Evolutionary conservation across 2,888 invertebrate species (phyloP).

Genomic region (Amphiduros pacificus): DNA sequence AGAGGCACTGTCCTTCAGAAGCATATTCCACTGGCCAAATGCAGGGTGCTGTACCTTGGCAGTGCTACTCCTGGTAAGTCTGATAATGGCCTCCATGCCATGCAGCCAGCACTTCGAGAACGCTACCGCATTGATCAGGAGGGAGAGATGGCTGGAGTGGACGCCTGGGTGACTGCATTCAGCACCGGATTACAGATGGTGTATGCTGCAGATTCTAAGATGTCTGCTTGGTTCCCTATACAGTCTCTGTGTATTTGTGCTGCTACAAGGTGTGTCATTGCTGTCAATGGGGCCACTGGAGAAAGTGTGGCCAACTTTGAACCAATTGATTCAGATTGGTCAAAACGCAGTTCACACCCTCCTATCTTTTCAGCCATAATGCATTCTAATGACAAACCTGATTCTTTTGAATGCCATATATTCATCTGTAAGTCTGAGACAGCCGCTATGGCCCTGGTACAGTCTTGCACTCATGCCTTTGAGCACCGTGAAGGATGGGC

Average conservation of each 20-base stretch:
- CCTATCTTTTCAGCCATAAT: conserved; percentile 57
- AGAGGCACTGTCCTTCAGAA: too few relatives aligned
- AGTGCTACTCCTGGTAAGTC: conserved; percentile 54
- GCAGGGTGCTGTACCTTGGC: conserved; percentile 56
- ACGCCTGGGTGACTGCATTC: conserved; percentile 94
- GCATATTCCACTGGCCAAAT: conserved; percentile 36
- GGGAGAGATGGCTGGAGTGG: conserved; percentile 46
- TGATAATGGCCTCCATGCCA: conserved; percentile 50
- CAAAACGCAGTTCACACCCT: conserved; percentile 40
- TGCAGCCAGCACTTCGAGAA: conserved; percentile 46
- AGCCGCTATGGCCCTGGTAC: conserved; percentile 95
- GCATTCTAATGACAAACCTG: conserved; percentile 49
- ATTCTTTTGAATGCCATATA: conserved; percentile 56
- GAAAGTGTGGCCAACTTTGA: conserved; percentile 45
- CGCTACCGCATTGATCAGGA: conserved; percentile 44
- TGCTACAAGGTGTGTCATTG: conserved; percentile 49
- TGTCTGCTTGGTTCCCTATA: conserved; percentile 54
- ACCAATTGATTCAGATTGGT: conserved; percentile 47
- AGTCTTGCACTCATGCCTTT: conserved; percentile 97
- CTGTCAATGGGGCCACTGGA: conserved; percentile 37
- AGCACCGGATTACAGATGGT: conserved; percentile 90
- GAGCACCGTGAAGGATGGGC: conserved; percentile 56
- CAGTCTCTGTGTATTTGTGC: conserved; percentile 53
- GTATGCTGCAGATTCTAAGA: conserved; percentile 65
- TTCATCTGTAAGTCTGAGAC: conserved; percentile 71